These are phyloP conservation scores for Pogonomyrmex barbatus DNA, from an alignment of 1,140 invertebrate species.

Conservation along the genomic window DNA sequence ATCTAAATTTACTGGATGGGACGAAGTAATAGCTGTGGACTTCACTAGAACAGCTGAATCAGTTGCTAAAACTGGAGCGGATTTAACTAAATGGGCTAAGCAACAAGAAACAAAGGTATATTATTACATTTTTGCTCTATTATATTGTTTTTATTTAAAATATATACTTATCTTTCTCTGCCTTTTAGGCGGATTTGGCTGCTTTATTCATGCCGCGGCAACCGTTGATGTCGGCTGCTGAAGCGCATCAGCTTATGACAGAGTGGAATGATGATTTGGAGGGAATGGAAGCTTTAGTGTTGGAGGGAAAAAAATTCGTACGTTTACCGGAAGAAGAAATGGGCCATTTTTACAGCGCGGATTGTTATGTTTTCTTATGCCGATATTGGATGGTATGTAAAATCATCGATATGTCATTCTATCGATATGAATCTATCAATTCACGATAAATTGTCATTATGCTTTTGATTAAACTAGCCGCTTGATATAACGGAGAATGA, in stretches of 20 bases:
- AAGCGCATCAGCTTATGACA: constrained; percentile 96
- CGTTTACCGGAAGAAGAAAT: constrained; percentile 97
- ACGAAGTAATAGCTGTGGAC: constrained; percentile 99
- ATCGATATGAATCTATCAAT: constrained; percentile 9
- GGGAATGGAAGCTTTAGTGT: constrained; percentile 98
- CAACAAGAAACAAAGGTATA: constrained; percentile 94
- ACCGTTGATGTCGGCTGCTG: constrained; percentile 93
- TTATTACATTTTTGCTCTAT: constrained; percentile 15
- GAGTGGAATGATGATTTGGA: constrained; percentile 99
- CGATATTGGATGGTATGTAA: constrained; percentile 94
- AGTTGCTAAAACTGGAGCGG: constrained; percentile 97
- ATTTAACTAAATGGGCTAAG: constrained; percentile 97
- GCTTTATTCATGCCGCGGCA: constrained; percentile 98
- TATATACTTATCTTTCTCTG: background rate
- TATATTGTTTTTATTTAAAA: background rate
- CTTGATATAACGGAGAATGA: constrained; percentile 89
- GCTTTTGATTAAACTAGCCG: constrained; percentile 75
- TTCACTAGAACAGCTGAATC: constrained; percentile 99
- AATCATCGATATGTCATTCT: background rate
- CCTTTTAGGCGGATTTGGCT: constrained; percentile 92
- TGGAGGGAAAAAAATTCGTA: constrained; percentile 99
- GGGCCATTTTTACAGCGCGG: constrained; percentile 96
- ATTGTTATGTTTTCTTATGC: constrained; percentile 99
- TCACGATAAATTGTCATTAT: background rate
- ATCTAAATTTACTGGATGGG: constrained; percentile 98